Conservation (phyloP, 2,888 invertebrate genomes). For the Polyommatus icarus region DNA sequence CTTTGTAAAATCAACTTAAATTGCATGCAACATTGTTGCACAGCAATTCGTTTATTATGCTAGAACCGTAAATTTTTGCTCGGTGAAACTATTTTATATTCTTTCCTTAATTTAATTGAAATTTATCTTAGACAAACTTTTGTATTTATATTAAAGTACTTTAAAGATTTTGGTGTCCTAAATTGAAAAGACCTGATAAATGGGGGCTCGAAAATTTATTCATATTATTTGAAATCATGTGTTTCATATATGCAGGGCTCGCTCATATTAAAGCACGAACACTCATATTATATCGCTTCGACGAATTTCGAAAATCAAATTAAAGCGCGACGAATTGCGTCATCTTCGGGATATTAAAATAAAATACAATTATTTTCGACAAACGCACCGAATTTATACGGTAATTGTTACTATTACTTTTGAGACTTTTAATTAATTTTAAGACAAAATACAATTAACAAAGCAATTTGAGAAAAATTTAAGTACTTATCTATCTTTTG, state of each 20-base stretch:
- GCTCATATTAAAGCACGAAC: not conserved
- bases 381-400: not conserved
- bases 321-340: not conserved
- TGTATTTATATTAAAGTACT: too few relatives aligned
- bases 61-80: not conserved
- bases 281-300: not conserved
- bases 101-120: not conserved
- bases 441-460: not conserved
- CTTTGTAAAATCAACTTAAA: too few relatives aligned
- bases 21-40: not conserved
- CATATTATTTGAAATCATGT: not conserved
- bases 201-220: not conserved
- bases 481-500: too few relatives aligned
- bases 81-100: not conserved
- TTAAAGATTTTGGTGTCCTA: too few relatives aligned
- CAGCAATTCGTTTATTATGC: not conserved
- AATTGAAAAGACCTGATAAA: not conserved
- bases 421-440: not conserved
- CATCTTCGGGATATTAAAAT: not conserved
- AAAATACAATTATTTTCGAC: slow-evolving; percentile 1
- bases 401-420: not conserved
- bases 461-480: too few relatives aligned
- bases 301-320: not conserved
- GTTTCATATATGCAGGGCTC: not conserved
- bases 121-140: not conserved